phyloP scores from a whole-genome alignment of 2,888 invertebrate species.

The Belgica antarctica region DNA sequence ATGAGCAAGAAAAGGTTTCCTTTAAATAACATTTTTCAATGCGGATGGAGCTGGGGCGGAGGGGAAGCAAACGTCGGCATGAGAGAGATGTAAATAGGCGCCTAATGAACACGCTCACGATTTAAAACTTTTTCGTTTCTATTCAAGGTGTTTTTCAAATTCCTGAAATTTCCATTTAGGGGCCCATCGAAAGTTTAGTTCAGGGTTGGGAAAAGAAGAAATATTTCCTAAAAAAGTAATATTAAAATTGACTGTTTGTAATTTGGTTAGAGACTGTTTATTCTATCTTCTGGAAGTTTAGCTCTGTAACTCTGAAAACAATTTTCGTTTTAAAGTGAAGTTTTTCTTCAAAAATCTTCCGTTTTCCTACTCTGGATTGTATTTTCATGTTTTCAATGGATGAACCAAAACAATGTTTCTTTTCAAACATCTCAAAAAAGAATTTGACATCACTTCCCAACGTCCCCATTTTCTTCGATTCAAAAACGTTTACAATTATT shows the following conservation, averaged over 20 bases:
- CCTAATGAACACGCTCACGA: slow-evolving; percentile 35
- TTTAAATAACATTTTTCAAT: not conserved
- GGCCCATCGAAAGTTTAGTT: too few relatives aligned
- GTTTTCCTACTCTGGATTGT: too few relatives aligned
- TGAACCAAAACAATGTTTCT: too few relatives aligned
- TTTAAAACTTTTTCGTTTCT: slow-evolving; percentile 27
- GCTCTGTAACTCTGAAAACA: too few relatives aligned
- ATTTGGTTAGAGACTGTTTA: not conserved
- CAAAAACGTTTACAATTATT: not conserved
- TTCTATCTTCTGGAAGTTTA: too few relatives aligned
- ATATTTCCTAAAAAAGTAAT: too few relatives aligned
- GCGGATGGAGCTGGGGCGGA: not conserved
- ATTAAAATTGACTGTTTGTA: too few relatives aligned
- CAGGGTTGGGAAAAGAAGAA: too few relatives aligned
- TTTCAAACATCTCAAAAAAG: too few relatives aligned
- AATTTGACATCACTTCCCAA: not conserved
- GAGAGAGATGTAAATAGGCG: slow-evolving; percentile 18
- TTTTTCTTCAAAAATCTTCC: too few relatives aligned
- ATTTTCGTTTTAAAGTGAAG: not conserved
- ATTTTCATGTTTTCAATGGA: too few relatives aligned
- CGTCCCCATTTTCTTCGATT: not conserved
- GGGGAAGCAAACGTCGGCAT: not conserved
- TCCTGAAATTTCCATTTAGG: not conserved
- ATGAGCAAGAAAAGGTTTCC: slow-evolving; percentile 19
- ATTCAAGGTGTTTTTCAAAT: slow-evolving; percentile 36